Evolutionary conservation across 1,140 invertebrate genomes (phyloP).

Genomic region (Sminthurinus signatus): DNA sequence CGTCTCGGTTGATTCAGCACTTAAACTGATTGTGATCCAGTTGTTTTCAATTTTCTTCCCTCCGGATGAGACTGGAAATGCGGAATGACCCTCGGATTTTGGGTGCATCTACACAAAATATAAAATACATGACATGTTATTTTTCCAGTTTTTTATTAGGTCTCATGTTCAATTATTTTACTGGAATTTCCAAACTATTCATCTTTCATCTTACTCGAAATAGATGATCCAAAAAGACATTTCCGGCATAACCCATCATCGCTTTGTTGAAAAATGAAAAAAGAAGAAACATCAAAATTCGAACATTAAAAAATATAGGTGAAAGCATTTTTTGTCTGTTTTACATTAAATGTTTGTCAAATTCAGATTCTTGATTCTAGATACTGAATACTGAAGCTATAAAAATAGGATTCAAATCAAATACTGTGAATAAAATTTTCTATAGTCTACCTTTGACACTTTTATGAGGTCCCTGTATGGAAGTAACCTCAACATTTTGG

Average conservation of each 20-base stretch:
- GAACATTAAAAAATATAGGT: too few relatives aligned
- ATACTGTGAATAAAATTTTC: too few relatives aligned
- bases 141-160: too few relatives aligned
- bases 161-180: not conserved
- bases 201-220: slow-evolving; percentile 36
- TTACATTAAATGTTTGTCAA: too few relatives aligned
- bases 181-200: not conserved
- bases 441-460: too few relatives aligned
- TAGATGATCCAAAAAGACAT: slow-evolving; percentile 36
- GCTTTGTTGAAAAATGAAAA: too few relatives aligned
- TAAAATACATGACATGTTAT: not conserved
- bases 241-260: slow-evolving; percentile 40
- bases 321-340: too few relatives aligned
- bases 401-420: too few relatives aligned
- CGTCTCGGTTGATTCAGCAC: slow-evolving; percentile 28
- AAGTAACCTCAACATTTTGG: slow-evolving; percentile 36
- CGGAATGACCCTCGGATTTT: slow-evolving; percentile 33
- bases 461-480: slow-evolving; percentile 29
- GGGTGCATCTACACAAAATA: slow-evolving; percentile 37
- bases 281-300: too few relatives aligned
- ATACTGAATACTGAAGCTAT: too few relatives aligned
- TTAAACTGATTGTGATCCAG: slow-evolving; percentile 25
- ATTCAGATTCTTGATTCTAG: too few relatives aligned
- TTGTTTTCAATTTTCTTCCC: slow-evolving; percentile 33
- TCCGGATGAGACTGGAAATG: slow-evolving; percentile 22